Conservation (phyloP, 2,797 vertebrate species). For the Onychomys leucogaster region DNA sequence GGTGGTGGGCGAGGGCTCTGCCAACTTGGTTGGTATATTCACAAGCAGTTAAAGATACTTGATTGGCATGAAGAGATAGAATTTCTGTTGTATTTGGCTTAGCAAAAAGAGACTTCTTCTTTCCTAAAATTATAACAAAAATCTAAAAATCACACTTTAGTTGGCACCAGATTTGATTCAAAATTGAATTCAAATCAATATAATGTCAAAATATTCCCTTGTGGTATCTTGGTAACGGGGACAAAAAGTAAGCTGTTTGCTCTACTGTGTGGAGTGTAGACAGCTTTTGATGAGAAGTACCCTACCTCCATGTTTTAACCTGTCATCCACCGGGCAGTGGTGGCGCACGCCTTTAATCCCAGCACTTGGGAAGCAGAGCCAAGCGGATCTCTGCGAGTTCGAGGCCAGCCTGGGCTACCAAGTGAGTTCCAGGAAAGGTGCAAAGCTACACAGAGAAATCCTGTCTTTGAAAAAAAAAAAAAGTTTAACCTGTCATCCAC, state of each 20-base stretch:
- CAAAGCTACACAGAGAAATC: too few relatives aligned
- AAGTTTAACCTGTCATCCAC: too few relatives aligned
- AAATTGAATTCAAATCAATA: slow-evolving; percentile 8
- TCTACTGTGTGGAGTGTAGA: background rate
- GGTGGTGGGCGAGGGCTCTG: background rate
- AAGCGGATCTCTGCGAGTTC: too few relatives aligned
- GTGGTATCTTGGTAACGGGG: background rate
- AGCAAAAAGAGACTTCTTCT: background rate
- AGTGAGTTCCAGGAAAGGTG: too few relatives aligned
- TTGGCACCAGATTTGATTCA: background rate
- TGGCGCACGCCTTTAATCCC: too few relatives aligned
- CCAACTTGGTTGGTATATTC: background rate
- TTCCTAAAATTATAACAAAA: background rate
- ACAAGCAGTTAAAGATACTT: background rate
- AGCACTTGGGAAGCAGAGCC: too few relatives aligned
- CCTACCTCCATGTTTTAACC: background rate
- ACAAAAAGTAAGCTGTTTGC: background rate
- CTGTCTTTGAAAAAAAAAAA: too few relatives aligned
- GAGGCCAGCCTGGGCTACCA: too few relatives aligned
- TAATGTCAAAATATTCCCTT: background rate
- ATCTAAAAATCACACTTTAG: background rate
- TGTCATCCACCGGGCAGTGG: too few relatives aligned
- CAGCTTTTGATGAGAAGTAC: background rate
- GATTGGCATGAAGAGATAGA: background rate
- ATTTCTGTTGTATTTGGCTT: background rate